These are phyloP conservation scores for Pitta sordida DNA, from an alignment of 2,113 vertebrate genomes.

Conservation along the genomic window DNA sequence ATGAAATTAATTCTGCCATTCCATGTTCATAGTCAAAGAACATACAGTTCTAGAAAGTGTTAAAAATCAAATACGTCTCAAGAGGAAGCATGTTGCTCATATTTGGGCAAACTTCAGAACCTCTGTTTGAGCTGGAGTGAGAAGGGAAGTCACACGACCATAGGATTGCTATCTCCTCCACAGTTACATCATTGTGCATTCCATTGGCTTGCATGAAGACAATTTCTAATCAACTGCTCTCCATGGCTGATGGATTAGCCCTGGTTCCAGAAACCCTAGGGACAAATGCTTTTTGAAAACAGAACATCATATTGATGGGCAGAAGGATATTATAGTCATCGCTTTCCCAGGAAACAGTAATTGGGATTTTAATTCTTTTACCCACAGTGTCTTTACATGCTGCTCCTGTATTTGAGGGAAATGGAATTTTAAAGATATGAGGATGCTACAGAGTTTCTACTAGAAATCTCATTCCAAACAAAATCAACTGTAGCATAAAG, in stretches of 20 bases:
- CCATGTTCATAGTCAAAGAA: not conserved
- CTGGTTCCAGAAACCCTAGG: conserved; percentile 14
- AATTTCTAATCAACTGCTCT: not conserved
- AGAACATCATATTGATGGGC: conserved; percentile 16
- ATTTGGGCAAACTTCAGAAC: not conserved
- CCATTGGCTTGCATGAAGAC: not conserved
- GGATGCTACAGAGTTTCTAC: not conserved
- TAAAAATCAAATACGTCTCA: not conserved
- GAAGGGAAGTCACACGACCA: accelerated
- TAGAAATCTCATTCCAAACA: not conserved
- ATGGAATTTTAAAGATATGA: not conserved
- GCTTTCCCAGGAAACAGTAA: conserved; percentile 21
- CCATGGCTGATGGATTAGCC: not conserved
- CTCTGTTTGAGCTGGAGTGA: not conserved
- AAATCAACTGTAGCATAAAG: not conserved
- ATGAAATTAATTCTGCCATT: not conserved
- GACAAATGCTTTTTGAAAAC: conserved; percentile 31
- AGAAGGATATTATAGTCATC: conserved; percentile 19
- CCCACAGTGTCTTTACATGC: not conserved
- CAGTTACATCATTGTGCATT: not conserved
- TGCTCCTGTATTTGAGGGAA: not conserved
- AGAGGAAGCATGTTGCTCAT: not conserved
- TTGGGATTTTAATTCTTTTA: conserved; percentile 33
- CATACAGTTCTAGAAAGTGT: not conserved
- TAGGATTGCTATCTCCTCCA: not conserved